Evolutionary conservation across 1,140 invertebrate genomes (phyloP).

Genomic region (Ridgeia piscesae): DNA sequence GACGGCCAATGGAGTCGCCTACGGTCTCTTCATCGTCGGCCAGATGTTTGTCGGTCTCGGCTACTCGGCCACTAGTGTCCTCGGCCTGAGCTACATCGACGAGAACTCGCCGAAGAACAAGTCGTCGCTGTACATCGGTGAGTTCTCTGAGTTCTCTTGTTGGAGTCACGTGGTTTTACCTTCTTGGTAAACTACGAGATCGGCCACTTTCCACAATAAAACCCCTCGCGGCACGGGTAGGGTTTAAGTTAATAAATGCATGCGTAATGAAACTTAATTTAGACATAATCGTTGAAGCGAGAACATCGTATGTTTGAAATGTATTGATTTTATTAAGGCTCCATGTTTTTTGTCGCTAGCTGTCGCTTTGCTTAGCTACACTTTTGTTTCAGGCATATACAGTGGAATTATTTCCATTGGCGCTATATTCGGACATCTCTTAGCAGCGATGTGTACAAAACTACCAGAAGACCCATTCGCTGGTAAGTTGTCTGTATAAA

Average conservation of each 20-base stretch:
- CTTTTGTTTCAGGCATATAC: background rate
- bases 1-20: constrained; percentile 22
- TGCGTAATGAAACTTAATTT: too few relatives aligned
- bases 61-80: constrained; percentile 24
- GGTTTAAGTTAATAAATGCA: too few relatives aligned
- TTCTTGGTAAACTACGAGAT: background rate
- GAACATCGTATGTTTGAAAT: too few relatives aligned
- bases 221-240: background rate
- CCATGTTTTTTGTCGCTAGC: background rate
- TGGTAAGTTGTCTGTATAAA: background rate
- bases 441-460: constrained; percentile 20
- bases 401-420: constrained; percentile 19
- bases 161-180: background rate
- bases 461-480: constrained; percentile 24
- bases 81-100: constrained; percentile 35
- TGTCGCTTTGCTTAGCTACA: background rate
- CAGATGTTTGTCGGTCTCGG: constrained; percentile 26
- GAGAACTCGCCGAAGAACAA: constrained; percentile 31
- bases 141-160: constrained; percentile 10
- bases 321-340: background rate
- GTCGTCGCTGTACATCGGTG: constrained; percentile 35
- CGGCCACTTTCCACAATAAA: background rate
- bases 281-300: too few relatives aligned
- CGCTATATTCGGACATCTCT: constrained; percentile 11
- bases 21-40: constrained; percentile 17